Base-by-base conservation (phyloP, 2,113 vertebrate genomes). In the Sapayoa aenigma region DNA sequence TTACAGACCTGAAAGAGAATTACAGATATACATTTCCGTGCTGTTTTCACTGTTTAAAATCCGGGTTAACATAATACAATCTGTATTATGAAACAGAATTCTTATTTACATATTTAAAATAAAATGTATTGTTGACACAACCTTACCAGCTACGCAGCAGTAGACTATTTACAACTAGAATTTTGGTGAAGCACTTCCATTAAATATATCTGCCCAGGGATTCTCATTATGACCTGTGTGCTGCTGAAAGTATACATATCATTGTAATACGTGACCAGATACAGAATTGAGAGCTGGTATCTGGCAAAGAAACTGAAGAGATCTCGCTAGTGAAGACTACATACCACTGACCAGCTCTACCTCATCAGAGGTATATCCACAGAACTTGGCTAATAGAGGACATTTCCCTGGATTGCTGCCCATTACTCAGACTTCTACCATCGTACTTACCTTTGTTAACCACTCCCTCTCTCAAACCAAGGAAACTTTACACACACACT, bases 1-100 rank as follows among this genome's bases (percentile, higher is more conserved):
- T 99, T 97, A 99, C 99, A 90, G 99, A 99, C 84, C 99, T 99
- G 98, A 97, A 99, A 79, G 65, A 97, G 33, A 97, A 80, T 37
- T 41, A 42, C 11, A 91, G 67, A 59, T 56, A 22, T 5, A 37
- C 12, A 20, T 50, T 90, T 91, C 74, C 66, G 27, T 24, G 50
- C 8, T 17, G 53, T 3, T 15, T 63, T 63, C 11, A 17, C 6
- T 78, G 37, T 44, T 94, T 86, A 33, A 90, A 68, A 58, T 74
- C 21, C 47, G 37, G 5, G 60, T 58, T 90, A 93, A 75, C 14
- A 62, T 49, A 83, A 62, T 28, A 31, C 19, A 67, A 33, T 58
- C 50, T 77, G 1, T 49, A 65, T 19, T 52, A 72, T 30, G 35
- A 56, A 89, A 84, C 11, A 55, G 4, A 75, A 63, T 71, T 89